Base-by-base conservation (phyloP, 2,888 invertebrate species). In the Lithophane socia region DNA sequence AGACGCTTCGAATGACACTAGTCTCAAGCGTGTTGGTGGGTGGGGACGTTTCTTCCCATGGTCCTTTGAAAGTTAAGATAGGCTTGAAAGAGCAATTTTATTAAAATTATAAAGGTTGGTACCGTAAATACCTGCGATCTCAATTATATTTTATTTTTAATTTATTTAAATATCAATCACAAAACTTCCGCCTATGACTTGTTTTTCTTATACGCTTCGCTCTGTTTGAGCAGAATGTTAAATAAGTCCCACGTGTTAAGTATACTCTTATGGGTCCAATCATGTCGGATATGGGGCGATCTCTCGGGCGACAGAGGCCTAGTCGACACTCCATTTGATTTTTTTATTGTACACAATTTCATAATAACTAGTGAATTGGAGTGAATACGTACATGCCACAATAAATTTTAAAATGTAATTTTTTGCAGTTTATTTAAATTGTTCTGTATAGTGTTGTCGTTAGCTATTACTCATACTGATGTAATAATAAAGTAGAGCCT, bases 101-200 rank as follows among this genome's bases (percentile, higher is more conserved):
- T 16, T 24, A 21, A 37, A 60, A 18, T 8, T n/a, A 10, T 5
- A 68, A 18, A 21, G 16, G 7, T 18, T 63, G 13, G 13, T n/a
- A 42, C 29, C 29, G 37, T 44, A 10, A 44, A 12, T 29, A 18
- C 8, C 29, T 81, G n/a, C 16, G 4, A 58, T 12, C 18, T 18
- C 3, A 37, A 18, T 64, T 10, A 13, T n/a, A 29, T 42, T 42
- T 52, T 60, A n/a, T n/a, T n/a, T n/a, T n/a, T 9, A 47, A 49
- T 56, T 64, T 58, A 80, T 78, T 78, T 42, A 21, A 65, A 78
- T 73, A 44, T 52, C 8, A 63, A 54, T 60, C 60, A 47, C n/a
- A 13, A 18, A 66, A 37, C 69, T 70, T 77, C 64, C 77, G 65
- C 47, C 2, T 68, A 21, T 52, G 42, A 29, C 58, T 71, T 77